A percentile compares a stretch with the other conserved stretches of the same genome.
Conservation (phyloP, 2,113 vertebrate genomes). For the Protomyctophum bolini region DNA sequence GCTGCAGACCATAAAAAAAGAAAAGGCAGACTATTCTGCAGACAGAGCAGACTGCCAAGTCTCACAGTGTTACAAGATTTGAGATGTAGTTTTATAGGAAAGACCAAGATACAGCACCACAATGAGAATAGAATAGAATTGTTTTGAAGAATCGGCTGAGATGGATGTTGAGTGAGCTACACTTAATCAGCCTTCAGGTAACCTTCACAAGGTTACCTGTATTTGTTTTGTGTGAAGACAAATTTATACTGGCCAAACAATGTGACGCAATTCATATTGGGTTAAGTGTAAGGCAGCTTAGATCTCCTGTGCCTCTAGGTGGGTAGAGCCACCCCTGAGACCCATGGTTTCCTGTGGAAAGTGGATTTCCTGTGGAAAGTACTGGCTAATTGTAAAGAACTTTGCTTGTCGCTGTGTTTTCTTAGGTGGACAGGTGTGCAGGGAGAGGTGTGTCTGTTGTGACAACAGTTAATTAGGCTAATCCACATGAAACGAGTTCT, state of each 20-base stretch:
- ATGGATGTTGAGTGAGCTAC: too few species aligned
- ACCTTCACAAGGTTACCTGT: too few species aligned
- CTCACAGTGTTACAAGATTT: neutral
- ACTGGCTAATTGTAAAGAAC: slow-evolving; percentile 52
- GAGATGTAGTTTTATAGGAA: neutral
- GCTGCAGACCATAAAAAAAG: slow-evolving; percentile 1
- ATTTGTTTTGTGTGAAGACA: too few species aligned
- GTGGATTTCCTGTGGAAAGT: slow-evolving; percentile 72
- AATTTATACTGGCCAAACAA: neutral
- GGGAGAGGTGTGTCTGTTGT: neutral
- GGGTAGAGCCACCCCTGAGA: slow-evolving; percentile 42
- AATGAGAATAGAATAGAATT: neutral
- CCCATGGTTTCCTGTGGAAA: slow-evolving; percentile 69
- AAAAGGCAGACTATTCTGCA: neutral
- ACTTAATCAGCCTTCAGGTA: too few species aligned
- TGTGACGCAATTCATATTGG: neutral
- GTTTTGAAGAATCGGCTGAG: too few species aligned
- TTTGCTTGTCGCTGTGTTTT: slow-evolving; percentile 8
- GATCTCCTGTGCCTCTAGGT: slow-evolving; percentile 11
- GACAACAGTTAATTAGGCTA: slow-evolving; percentile 19
- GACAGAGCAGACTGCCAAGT: neutral
- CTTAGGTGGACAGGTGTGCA: slow-evolving; percentile 35
- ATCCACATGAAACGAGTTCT: neutral
- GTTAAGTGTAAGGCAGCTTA: neutral
- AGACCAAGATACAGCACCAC: neutral